phyloP scores from a whole-genome alignment of 1,140 invertebrate genomes.

The Drosophila mayri region DNA sequence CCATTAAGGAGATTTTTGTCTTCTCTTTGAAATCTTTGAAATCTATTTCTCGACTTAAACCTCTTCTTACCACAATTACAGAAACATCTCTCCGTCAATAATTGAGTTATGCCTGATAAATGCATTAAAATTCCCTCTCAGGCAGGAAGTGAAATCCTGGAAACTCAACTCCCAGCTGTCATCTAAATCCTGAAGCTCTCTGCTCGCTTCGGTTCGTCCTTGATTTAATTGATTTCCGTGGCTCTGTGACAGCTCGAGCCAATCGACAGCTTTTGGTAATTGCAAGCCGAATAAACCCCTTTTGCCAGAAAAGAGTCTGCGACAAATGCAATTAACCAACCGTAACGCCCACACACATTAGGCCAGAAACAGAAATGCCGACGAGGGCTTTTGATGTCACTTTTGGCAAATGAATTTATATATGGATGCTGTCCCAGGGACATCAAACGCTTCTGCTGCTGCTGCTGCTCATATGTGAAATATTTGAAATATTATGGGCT shows the following conservation, averaged over 20 bases:
- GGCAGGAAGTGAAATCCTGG: not conserved
- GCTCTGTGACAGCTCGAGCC: conserved; percentile 55
- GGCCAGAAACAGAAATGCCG: conserved; percentile 46
- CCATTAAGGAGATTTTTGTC: too few relatives aligned
- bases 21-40: not conserved
- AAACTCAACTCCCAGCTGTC: conserved; percentile 13
- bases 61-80: not conserved
- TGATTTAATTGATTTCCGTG: conserved; percentile 65
- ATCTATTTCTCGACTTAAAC: not conserved
- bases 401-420: conserved; percentile 55
- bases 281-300: conserved; percentile 53
- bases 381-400: conserved; percentile 73
- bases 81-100: not conserved
- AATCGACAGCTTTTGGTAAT: conserved; percentile 64
- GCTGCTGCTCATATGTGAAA: conserved; percentile 68
- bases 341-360: conserved; percentile 78
- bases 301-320: conserved; percentile 43
- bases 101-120: conserved; percentile 25
- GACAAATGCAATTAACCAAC: conserved; percentile 78
- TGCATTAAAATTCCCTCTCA: conserved; percentile 21
- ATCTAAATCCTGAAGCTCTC: conserved; percentile 8
- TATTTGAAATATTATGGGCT: conserved; percentile 72
- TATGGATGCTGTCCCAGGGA: conserved; percentile 34
- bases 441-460: conserved; percentile 63
- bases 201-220: conserved; percentile 24